Base-by-base conservation (phyloP, 2,888 invertebrate species). In the Rotaria magnacalcarata region DNA sequence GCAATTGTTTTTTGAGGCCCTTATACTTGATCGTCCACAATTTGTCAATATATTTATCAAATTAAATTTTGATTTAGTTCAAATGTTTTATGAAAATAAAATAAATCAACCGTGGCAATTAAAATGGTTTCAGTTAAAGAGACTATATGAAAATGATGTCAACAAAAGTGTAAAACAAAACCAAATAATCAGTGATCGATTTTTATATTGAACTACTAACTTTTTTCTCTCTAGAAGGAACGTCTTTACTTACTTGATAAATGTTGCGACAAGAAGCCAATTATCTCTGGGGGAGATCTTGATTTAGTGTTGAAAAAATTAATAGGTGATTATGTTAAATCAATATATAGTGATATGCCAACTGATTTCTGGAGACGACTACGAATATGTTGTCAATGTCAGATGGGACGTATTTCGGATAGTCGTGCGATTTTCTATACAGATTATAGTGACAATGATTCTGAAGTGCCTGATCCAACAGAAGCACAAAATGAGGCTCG, bases 261-360 rank as follows among this genome's bases (percentile, higher is more conserved):
- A 54, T 34, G 47, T 56, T 21, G 16, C 7, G 16, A 19, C n/a
- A 50, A 14, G 7, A 5, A 21, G 10, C 3, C 6, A 47, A 16
- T 85, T 74, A 8, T 41, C 14, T 24, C 43, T 2, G 10, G 3
- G 14, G 34, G 41, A 14, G 75, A 80, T 24, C 75, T 80, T n/a
- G 75, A 80, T 80, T 21, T 1, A 41, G 8, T 80, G 11, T 47
- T 80, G 16, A 41, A 24, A 47, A 80, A 21, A 21, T 43, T 80
- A 43, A 24, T 80, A 24, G 54, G 86, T 52, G 87, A 86, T 58
- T 52, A 87, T 34, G 24, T 75, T 16, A 84, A 87, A 58, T 19
- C 60, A n/a, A 56, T 41, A 8, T 58, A 50, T 19, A 10, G 34
- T n/a, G 7, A 27, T 41, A 16, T 11, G 3, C 5, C 14, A 3